Evolutionary conservation across 1,140 invertebrate species (phyloP), one percentile per base, ranked within the genome.

Genomic region (Acromyrmex echinatior): DNA sequence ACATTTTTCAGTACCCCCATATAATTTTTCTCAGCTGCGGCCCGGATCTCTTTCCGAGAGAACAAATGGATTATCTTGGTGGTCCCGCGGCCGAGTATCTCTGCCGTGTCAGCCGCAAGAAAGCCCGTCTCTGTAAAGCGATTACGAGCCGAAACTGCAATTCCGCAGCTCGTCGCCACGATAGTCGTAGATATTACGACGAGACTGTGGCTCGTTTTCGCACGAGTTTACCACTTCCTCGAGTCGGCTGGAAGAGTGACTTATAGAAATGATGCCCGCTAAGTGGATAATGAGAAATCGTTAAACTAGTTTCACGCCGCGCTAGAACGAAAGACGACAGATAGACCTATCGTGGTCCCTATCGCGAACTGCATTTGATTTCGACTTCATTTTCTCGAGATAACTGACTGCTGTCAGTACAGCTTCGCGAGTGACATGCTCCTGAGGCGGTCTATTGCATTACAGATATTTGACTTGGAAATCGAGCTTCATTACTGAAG

Each of bases 221-320:
- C 39, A 28, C 63, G 62, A 77, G 68, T 65, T 78, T 82, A 81
- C 58, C 65, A 45, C 10, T 73, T 84, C 14, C 18, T 39, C 71
- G 10, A 49, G 49, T 4, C 85, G 58, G 35, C 31, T 68, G 21
- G 25, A 81, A 71, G 45, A 76, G 53, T 66, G 68, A 70, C 62
- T 90, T 79, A 68, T 28, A 86, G 71, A 84, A 90, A 88, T 35
- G 74, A 81, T 88, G 73, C 74, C 35, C 65, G 16, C 28, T 85
- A 71, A 81, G 53, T 87, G 76, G 62, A 80, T 77, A 87, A 89
- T 86, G 62, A 87, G 62, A 82, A 86, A 79, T 87, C 53, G 58
- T 91, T 86, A 66, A 87, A 87, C 66, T 76, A 51, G 53, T 78
- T 90, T 66, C 45, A 39, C 51, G 16, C 18, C 9, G 28, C 25